Conservation (phyloP, 1,140 invertebrate genomes). For the Camponotus floridanus region DNA sequence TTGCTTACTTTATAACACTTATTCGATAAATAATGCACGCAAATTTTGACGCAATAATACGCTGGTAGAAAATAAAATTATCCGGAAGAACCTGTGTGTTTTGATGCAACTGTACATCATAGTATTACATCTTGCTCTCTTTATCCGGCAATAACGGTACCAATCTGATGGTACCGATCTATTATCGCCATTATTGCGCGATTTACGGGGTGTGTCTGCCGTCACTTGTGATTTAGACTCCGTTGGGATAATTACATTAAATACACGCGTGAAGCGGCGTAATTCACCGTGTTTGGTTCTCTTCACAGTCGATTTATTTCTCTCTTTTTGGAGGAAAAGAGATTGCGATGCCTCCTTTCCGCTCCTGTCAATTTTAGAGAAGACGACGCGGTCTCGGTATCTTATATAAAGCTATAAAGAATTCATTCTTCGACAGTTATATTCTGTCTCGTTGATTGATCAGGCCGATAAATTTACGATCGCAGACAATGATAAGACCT, state of each 20-base stretch:
- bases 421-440: neutral
- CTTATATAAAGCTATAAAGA: too few relatives aligned
- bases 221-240: constrained; percentile 5
- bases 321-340: too few relatives aligned
- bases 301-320: constrained; percentile 10
- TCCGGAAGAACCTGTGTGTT: neutral
- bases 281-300: constrained; percentile 27
- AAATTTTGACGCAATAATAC: neutral
- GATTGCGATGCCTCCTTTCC: neutral
- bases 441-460: neutral
- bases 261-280: constrained; percentile 9
- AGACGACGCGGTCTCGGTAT: neutral
- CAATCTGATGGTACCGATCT: constrained; percentile 24
- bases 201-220: neutral
- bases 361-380: neutral
- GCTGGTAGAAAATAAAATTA: constrained; percentile 1
- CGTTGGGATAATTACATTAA: constrained; percentile 45
- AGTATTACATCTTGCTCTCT: constrained; percentile 25
- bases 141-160: constrained; percentile 62
- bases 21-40: neutral
- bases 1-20: neutral
- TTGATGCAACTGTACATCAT: neutral
- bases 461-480: neutral
- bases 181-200: constrained; percentile 33
- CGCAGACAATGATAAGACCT: constrained; percentile 19